Evolutionary conservation across 2,797 vertebrate genomes (phyloP), one percentile per base, ranked within the genome.

Genomic region (Poeciliopsis gracilis): DNA sequence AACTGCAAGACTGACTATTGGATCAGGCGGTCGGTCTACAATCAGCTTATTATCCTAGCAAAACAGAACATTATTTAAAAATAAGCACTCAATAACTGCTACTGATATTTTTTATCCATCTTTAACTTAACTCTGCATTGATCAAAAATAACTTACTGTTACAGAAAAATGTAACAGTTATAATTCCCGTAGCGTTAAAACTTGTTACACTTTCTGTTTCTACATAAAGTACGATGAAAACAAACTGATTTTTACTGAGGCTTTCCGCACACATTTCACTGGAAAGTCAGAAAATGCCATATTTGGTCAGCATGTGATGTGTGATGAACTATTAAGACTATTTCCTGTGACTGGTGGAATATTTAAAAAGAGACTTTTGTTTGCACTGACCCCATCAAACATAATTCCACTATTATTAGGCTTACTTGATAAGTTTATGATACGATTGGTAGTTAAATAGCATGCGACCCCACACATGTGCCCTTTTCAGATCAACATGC

Each of bases 241-340:
- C 23, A 43, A 69, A 69, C 5, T 15, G 23, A 69, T 87, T 83
- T 83, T 71, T 47, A 15, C 30, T 16, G 47, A 82, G 6, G 61
- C 53, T 55, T 55, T 9, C 72, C 11, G 8, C 28, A 73, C 77
- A 67, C 18, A 63, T 86, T 80, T 84, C 41, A 57, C 67, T 75
- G 59, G 9, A 73, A 55, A 30, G 45, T 33, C 36, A 43, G 6
- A 69, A 75, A 82, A 55, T 0, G 2, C 74, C 61, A 72, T 74
- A 49, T 82, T 83, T 85, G 71, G 75, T 23, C 46, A 85, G 18
- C n/a, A 72, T 41, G 47, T 18, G n/a, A 67, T 51, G 28, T 72
- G 67, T 41, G 70, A n/a, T n/a, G 20, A 80, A 75, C 47, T 66
- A 66, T 47, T 46, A 63, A 8, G 30, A 53, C 69, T 47, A 73